phyloP scores from a whole-genome alignment of 2,888 invertebrate genomes.

The Caenorhabditis sinica region DNA sequence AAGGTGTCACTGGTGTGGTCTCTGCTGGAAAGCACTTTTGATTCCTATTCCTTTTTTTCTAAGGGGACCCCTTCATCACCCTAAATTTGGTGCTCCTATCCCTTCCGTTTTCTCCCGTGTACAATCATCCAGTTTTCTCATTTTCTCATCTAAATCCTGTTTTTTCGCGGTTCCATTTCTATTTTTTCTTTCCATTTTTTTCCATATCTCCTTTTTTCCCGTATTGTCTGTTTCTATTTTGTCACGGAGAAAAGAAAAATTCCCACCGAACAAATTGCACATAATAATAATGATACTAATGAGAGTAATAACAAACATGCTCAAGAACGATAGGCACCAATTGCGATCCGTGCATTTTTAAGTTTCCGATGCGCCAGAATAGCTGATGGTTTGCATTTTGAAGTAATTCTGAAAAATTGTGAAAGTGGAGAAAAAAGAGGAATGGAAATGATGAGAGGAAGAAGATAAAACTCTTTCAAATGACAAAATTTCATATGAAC shows the following conservation, averaged over 20 bases:
- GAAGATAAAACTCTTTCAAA: slow-evolving; percentile 40
- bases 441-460: slow-evolving; percentile 3
- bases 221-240: slow-evolving; percentile 21
- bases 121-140: slow-evolving; percentile 49
- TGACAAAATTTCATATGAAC: slow-evolving; percentile 14
- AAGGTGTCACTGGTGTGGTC: slow-evolving; percentile 53
- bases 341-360: slow-evolving; percentile 52
- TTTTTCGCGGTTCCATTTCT: slow-evolving; percentile 30
- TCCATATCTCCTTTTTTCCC: neutral
- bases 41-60: slow-evolving; percentile 18
- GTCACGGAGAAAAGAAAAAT: neutral
- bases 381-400: slow-evolving; percentile 44
- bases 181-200: slow-evolving; percentile 7
- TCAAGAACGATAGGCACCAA: slow-evolving; percentile 46
- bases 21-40: slow-evolving; percentile 55
- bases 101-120: slow-evolving; percentile 10
- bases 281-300: slow-evolving; percentile 29
- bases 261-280: slow-evolving; percentile 20
- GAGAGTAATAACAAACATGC: slow-evolving; percentile 48
- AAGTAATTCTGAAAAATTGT: slow-evolving; percentile 49
- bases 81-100: slow-evolving; percentile 31
- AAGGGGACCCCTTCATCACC: slow-evolving; percentile 2
- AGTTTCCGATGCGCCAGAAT: slow-evolving; percentile 55
- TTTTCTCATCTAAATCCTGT: slow-evolving; percentile 50
- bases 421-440: slow-evolving; percentile 17